Percentiles rank a stretch among this genome's conserved stretches.
These are phyloP conservation scores for Acridotheres tristis DNA, from an alignment of 2,797 vertebrate genomes.

Conservation along the genomic window DNA sequence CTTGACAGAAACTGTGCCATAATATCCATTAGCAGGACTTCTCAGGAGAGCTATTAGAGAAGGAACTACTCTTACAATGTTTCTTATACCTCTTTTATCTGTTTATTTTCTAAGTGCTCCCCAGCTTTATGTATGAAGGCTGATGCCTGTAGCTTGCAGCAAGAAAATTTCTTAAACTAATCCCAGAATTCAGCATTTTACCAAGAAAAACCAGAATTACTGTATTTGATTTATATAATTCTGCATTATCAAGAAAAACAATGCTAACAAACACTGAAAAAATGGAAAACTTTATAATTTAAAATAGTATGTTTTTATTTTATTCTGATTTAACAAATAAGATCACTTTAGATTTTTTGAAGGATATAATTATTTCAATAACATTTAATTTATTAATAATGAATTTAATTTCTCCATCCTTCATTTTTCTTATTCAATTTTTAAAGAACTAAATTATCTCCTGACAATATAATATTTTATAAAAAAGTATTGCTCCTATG, in stretches of 20 bases:
- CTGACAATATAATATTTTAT: not conserved
- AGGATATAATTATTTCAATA: not conserved
- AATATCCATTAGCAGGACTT: not conserved
- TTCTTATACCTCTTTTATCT: not conserved
- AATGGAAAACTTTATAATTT: accelerated
- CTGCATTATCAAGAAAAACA: not conserved
- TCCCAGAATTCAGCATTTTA: not conserved
- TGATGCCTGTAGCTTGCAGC: not conserved
- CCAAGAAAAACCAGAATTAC: not conserved
- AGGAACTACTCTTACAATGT: not conserved
- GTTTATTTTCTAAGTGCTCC: not conserved
- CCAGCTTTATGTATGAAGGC: not conserved
- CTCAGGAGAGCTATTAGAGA: not conserved
- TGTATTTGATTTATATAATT: not conserved
- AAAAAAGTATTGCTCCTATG: not conserved
- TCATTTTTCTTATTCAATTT: not conserved
- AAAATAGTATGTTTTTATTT: not conserved
- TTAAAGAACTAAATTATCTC: not conserved
- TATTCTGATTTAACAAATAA: not conserved
- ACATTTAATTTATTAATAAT: not conserved
- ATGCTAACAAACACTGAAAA: not conserved
- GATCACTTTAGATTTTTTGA: not conserved
- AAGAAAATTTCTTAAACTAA: not conserved
- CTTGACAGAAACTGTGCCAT: not conserved
- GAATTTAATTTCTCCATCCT: not conserved